Evolutionary conservation across 2,888 invertebrate species (phyloP).

Genomic region (Conomelus anceps): DNA sequence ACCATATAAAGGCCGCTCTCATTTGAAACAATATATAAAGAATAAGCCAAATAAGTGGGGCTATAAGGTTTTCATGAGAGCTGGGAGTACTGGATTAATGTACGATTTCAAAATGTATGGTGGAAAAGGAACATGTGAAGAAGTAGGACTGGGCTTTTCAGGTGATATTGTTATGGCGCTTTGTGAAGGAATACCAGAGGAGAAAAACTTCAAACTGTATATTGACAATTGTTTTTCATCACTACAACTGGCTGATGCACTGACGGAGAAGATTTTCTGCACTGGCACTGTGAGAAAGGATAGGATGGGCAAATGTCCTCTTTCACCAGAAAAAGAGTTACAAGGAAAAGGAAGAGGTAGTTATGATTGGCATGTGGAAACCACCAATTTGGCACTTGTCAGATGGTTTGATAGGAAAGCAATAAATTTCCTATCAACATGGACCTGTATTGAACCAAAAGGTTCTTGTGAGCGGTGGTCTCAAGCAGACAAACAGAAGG

Average conservation of each 20-base stretch:
- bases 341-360: conserved; percentile 31
- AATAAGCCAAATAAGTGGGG: conserved; percentile 27
- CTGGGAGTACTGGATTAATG: conserved; percentile 31
- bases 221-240: conserved; percentile 14
- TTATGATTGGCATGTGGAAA: conserved; percentile 23
- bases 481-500: conserved; percentile 19
- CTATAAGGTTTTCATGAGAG: conserved; percentile 24
- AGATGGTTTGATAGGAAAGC: conserved; percentile 34
- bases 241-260: background rate
- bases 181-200: conserved; percentile 20
- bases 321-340: conserved; percentile 28
- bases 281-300: conserved; percentile 20
- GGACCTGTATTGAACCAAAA: conserved; percentile 30
- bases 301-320: conserved; percentile 14
- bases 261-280: background rate
- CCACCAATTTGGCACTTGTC: conserved; percentile 28
- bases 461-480: conserved; percentile 32
- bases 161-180: conserved; percentile 32
- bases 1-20: conserved; percentile 34
- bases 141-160: conserved; percentile 33
- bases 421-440: conserved; percentile 34
- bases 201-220: conserved; percentile 26
- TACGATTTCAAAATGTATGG: conserved; percentile 36
- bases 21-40: conserved; percentile 26
- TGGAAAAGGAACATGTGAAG: conserved; percentile 33